Conservation (phyloP, 2,888 invertebrate species). For the Macaria liturata region DNA sequence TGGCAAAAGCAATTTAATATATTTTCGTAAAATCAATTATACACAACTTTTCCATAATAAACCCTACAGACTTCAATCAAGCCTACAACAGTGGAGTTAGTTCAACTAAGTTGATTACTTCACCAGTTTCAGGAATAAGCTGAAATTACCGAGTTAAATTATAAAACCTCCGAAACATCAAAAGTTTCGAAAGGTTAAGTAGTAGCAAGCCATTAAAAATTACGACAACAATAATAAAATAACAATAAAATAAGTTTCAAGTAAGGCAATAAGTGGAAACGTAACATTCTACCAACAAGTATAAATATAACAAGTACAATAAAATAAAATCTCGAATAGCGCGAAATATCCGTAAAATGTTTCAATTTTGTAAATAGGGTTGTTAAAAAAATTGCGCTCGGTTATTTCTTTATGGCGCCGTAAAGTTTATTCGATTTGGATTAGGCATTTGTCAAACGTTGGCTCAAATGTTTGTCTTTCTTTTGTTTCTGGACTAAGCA, state of each 20-base stretch:
- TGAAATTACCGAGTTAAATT: no score
- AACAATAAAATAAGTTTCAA: not conserved
- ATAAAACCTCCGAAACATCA: no score
- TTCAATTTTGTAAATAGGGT: slow-evolving; percentile 28
- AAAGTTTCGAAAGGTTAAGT: no score
- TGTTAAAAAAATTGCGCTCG: slow-evolving; percentile 27
- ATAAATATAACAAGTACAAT: slow-evolving; percentile 2
- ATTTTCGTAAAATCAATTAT: no score
- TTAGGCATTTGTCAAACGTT: slow-evolving; percentile 26
- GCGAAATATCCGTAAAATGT: slow-evolving; percentile 22
- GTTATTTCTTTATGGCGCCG: slow-evolving; percentile 24
- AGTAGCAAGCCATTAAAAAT: not conserved
- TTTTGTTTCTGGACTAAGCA: no score
- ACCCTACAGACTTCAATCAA: no score
- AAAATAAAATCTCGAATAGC: slow-evolving; percentile 17
- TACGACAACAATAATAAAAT: not conserved
- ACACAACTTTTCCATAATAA: no score
- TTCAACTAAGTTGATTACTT: no score
- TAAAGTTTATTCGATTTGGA: slow-evolving; percentile 27
- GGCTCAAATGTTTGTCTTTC: slow-evolving; percentile 10
- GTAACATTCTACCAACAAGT: not conserved
- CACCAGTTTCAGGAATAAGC: no score
- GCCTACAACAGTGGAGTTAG: no score
- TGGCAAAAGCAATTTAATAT: no score
- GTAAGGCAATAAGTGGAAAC: slow-evolving; percentile 1